Base-by-base conservation (phyloP, 2,797 vertebrate species). In the Nothura maculosa region DNA sequence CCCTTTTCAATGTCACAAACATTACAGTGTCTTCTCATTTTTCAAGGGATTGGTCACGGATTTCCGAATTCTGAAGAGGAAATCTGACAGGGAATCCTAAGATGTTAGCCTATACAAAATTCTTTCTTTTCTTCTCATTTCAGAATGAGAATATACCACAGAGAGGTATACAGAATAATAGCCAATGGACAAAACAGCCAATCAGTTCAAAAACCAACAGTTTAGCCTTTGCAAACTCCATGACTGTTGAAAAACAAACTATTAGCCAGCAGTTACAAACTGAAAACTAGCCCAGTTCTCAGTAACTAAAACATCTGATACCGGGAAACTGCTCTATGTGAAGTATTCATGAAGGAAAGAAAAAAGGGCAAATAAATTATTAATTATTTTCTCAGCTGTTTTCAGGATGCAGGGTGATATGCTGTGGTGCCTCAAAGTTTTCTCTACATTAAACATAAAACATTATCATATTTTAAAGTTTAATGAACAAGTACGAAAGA, bases 381-480 rank as follows among this genome's bases (percentile, higher is more conserved):
- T 5, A 87, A 85, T 91, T 92, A 69, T 93, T 93, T 94, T 91
- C 76, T 89, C 63, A 66, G 47, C 38, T 92, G 38, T 81, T 94
- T 94, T 81, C 79, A 92, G 85, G 77, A 83, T 69, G 78, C 12
- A 40, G 58, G 77, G 11, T 83, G 76, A 93, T 16, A 3, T 81
- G 81, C 74, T 93, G 92, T 91, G 62, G 58, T 79, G 80, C 68
- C 76, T 89, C 50, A n/a, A 81, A 75, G 38, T 60, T 87, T 89
- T 25, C 18, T 68, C 45, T 77, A 34, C 82, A 93, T 94, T 87
- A 83, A 91, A 95, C 50, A 85, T 58, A 93, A 87, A 72, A 50
- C 6, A 75, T 91, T 80, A 87, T 25, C 54, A 83, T 93, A 91
- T 94, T 94, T 95, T 94, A 94, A 94, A 89, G 55, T 89, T 89